Conservation (phyloP, 2,888 invertebrate species). For the Acheta domesticus region DNA sequence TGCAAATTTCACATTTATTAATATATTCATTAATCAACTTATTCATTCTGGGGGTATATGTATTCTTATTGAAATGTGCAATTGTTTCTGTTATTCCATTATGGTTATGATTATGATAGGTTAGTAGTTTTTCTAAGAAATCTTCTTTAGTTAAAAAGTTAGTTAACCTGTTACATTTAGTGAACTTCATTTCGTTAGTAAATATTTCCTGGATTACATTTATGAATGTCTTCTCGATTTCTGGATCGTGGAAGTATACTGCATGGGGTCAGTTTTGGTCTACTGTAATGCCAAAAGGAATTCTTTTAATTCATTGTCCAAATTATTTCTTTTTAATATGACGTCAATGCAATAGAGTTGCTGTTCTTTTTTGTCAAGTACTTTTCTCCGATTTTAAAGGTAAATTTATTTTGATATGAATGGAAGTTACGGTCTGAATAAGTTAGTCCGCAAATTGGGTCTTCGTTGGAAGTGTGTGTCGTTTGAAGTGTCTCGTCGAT, state of each 20-base stretch:
- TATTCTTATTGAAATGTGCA: not conserved
- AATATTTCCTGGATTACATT: not conserved
- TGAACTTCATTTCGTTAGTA: not conserved
- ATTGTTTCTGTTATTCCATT: not conserved
- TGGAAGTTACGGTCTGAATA: not conserved
- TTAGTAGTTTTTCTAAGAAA: not conserved
- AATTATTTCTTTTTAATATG: not conserved
- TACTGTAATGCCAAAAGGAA: not conserved
- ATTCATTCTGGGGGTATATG: not conserved
- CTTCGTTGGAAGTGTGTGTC: not conserved
- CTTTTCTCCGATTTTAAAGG: not conserved
- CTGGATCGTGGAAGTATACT: not conserved
- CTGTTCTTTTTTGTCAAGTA: not conserved
- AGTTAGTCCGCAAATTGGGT: not conserved
- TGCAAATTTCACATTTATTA: not conserved
- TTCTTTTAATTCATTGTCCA: not conserved
- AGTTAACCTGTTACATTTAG: not conserved
- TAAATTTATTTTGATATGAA: not conserved
- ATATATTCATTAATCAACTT: not conserved
- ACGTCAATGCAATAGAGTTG: not conserved
- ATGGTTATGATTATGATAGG: not conserved
- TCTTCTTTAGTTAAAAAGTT: not conserved
- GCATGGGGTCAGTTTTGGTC: not conserved
- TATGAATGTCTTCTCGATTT: not conserved
- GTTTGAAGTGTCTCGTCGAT: not conserved